These are phyloP conservation scores for Neosalanx taihuensis DNA, from an alignment of 2,797 vertebrate genomes.

Conservation along the genomic window DNA sequence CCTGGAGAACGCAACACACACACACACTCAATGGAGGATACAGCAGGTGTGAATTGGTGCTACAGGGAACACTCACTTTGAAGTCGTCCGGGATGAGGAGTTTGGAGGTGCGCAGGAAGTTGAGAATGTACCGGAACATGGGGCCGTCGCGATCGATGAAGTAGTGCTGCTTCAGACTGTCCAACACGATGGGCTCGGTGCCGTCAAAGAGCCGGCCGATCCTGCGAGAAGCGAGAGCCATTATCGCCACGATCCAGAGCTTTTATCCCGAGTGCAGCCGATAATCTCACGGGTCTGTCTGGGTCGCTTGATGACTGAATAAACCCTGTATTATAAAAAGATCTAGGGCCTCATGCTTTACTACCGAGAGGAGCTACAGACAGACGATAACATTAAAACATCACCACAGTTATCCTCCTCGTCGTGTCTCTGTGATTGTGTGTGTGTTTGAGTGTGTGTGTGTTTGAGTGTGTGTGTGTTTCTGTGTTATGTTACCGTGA, in stretches of 20 bases:
- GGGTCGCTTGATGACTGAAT: no score
- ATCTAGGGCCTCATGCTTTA: no score
- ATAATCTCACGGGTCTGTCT: no score
- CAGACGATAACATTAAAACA: no score
- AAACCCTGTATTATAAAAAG: no score
- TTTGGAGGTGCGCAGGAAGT: conserved; percentile 95
- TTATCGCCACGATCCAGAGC: background rate
- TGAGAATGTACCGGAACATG: conserved; percentile 98
- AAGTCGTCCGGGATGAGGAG: conserved; percentile 96
- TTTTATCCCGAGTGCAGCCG: no score
- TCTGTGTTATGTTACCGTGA: conserved; percentile 80
- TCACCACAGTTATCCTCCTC: background rate
- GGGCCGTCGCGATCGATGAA: conserved; percentile 98
- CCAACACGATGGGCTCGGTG: conserved; percentile 95
- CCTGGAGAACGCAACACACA: conserved; percentile 66
- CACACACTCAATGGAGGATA: background rate
- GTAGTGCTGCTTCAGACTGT: conserved; percentile 97
- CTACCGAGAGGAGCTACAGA: no score
- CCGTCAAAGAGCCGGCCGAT: conserved; percentile 95
- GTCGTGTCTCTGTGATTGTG: background rate
- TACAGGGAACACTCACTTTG: conserved; percentile 80
- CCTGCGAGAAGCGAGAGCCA: conserved; percentile 60
- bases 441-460: background rate
- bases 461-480: background rate
- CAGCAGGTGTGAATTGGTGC: no score